Conservation (phyloP, 2,888 invertebrate species). For the Eurytoma californica region DNA sequence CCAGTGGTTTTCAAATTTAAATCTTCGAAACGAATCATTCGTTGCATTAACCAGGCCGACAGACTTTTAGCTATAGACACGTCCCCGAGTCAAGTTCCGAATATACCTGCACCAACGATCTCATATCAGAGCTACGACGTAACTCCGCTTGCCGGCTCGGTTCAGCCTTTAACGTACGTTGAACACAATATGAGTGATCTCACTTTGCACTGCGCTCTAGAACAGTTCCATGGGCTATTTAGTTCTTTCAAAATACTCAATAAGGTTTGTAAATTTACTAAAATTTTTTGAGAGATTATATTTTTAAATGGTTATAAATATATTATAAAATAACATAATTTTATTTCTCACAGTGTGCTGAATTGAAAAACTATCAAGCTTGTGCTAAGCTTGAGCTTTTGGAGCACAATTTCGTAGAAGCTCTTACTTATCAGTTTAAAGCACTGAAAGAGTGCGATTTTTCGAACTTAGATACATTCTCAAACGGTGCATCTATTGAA, state of each 20-base stretch:
- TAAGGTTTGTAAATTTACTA: slow-evolving; percentile 65
- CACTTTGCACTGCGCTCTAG: slow-evolving; percentile 74
- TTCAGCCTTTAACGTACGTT: slow-evolving; percentile 67
- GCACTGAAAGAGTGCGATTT: slow-evolving; percentile 64
- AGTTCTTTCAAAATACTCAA: slow-evolving; percentile 69
- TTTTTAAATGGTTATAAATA: slow-evolving; percentile 50
- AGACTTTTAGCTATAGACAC: slow-evolving; percentile 67
- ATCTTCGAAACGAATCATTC: slow-evolving; percentile 84
- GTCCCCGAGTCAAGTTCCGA: slow-evolving; percentile 72
- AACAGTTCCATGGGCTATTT: slow-evolving; percentile 74
- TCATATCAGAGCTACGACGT: slow-evolving; percentile 72
- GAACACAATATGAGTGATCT: slow-evolving; percentile 70
- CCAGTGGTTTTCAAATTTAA: slow-evolving; percentile 76
- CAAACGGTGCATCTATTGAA: slow-evolving; percentile 8
- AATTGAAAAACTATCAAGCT: slow-evolving; percentile 75
- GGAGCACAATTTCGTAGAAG: slow-evolving; percentile 73
- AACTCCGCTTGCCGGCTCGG: slow-evolving; percentile 67
- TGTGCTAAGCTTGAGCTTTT: slow-evolving; percentile 75
- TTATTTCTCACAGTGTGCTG: slow-evolving; percentile 68
- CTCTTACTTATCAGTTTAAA: slow-evolving; percentile 73
- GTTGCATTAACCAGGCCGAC: slow-evolving; percentile 72
- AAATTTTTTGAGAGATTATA: neutral
- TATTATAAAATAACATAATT: slow-evolving; percentile 9
- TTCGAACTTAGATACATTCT: slow-evolving; percentile 33
- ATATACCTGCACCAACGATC: slow-evolving; percentile 72